A percentile compares a stretch with the other conserved stretches of the same genome.
Evolutionary conservation across 1,140 invertebrate genomes (phyloP).

Genomic region (Apis mellifera): DNA sequence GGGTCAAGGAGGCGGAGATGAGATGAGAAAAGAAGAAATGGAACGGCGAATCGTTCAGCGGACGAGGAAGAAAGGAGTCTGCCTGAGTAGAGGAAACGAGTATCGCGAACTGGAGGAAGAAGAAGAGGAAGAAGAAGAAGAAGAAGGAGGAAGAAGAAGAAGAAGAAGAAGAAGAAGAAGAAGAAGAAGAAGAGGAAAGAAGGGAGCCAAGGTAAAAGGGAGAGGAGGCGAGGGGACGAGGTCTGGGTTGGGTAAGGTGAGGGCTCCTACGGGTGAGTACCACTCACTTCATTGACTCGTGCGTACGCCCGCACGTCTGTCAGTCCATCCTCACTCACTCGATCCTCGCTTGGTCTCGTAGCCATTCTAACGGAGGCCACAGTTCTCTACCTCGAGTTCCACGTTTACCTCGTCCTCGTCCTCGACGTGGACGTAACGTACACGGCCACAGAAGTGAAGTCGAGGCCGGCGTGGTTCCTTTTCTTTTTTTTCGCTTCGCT

Average conservation of each 20-base stretch:
- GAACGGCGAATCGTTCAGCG: background rate
- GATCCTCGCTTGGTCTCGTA: conserved; percentile 57
- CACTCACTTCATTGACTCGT: conserved; percentile 75
- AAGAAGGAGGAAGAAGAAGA: conserved; percentile 49
- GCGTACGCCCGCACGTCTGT: conserved; percentile 71
- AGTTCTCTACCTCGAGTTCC: conserved; percentile 28
- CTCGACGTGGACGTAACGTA: conserved; percentile 9
- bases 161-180: conserved; percentile 34
- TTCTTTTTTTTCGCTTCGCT: background rate
- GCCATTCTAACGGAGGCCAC: conserved; percentile 51
- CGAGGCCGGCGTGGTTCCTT: conserved; percentile 17
- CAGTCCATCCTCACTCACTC: conserved; percentile 66
- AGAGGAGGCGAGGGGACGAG: conserved; percentile 57
- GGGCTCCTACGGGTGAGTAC: conserved; percentile 71
- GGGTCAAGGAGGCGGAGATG: conserved; percentile 20
- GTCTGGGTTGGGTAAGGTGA: conserved; percentile 70
- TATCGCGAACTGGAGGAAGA: background rate
- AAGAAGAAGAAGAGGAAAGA: conserved; percentile 55
- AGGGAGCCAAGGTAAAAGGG: conserved; percentile 68
- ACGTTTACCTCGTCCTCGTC: conserved; percentile 13
- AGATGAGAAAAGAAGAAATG: conserved; percentile 25
- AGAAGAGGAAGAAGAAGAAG: conserved; percentile 52
- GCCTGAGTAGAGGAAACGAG: background rate
- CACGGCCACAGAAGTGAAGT: conserved; percentile 2
- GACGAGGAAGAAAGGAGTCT: conserved; percentile 14